phyloP scores from a whole-genome alignment of 2,797 vertebrate species.

The Acipenser ruthenus region DNA sequence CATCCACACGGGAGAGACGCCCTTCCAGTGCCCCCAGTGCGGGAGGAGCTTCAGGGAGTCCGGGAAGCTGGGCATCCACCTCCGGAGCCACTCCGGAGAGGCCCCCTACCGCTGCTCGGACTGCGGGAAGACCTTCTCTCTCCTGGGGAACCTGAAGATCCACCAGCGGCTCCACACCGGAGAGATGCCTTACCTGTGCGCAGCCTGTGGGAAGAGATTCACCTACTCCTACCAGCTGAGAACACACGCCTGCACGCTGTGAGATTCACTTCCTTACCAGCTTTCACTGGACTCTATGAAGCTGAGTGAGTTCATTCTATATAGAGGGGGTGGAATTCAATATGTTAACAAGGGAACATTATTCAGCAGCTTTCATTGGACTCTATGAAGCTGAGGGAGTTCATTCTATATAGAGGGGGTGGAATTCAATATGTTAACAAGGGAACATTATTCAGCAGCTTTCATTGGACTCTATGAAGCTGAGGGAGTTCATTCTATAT shows the following conservation, averaged over 20 bases:
- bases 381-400: too few relatives aligned
- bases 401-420: too few relatives aligned
- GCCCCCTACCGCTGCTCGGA: constrained; percentile 53
- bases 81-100: constrained; percentile 50
- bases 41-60: constrained; percentile 57
- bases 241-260: constrained; percentile 33
- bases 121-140: constrained; percentile 48
- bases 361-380: too few relatives aligned
- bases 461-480: too few relatives aligned
- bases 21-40: constrained; percentile 55
- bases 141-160: constrained; percentile 41
- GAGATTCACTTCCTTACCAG: too few relatives aligned
- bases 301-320: too few relatives aligned
- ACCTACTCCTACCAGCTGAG: constrained; percentile 51
- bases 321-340: too few relatives aligned
- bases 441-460: too few relatives aligned
- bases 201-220: constrained; percentile 50
- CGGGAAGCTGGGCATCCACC: constrained; percentile 55
- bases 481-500: too few relatives aligned
- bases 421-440: too few relatives aligned
- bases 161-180: constrained; percentile 55
- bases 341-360: too few relatives aligned
- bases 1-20: constrained; percentile 52
- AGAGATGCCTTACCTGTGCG: constrained; percentile 57
- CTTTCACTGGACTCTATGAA: too few relatives aligned